Evolutionary conservation across 2,888 invertebrate species (phyloP).

Genomic region (Trilocha varians): DNA sequence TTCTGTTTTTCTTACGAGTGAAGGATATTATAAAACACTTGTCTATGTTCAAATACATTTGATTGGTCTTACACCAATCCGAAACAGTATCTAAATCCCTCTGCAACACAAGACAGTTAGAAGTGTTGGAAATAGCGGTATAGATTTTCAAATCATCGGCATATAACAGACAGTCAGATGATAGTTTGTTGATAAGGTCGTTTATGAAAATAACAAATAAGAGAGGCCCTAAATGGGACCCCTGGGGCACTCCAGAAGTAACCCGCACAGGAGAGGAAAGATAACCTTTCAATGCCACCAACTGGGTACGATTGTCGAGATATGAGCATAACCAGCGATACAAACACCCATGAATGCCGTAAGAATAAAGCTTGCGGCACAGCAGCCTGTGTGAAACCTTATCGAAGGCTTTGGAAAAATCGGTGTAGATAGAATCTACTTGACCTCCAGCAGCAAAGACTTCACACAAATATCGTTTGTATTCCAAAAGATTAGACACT

Average conservation of each 20-base stretch:
- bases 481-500: slow-evolving; percentile 9
- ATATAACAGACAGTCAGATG: slow-evolving; percentile 5
- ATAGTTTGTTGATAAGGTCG: slow-evolving; percentile 1
- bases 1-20: slow-evolving; percentile 3
- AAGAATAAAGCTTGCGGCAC: slow-evolving; percentile 6
- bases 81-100: not conserved
- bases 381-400: slow-evolving; percentile 4
- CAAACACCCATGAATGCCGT: slow-evolving; percentile 8
- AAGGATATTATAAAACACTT: slow-evolving; percentile 6
- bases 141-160: slow-evolving; percentile 12
- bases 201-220: slow-evolving; percentile 11
- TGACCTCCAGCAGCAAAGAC: slow-evolving; percentile 7
- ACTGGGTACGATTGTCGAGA: slow-evolving; percentile 5
- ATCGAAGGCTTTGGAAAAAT: too few relatives aligned
- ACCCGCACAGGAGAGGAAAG: slow-evolving; percentile 3
- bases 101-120: slow-evolving; percentile 3
- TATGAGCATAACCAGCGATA: slow-evolving; percentile 8
- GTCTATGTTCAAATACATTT: slow-evolving; percentile 1
- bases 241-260: slow-evolving; percentile 11
- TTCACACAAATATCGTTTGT: slow-evolving; percentile 5
- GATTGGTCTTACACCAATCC: slow-evolving; percentile 2
- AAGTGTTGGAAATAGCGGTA: not conserved
- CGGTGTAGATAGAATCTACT: slow-evolving; percentile 9
- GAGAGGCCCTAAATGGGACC: slow-evolving; percentile 11
- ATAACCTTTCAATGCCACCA: slow-evolving; percentile 5